Percentiles rank a stretch among this genome's conserved stretches.
Conservation (phyloP, 1,140 invertebrate genomes). For the Ooceraea biroi region DNA sequence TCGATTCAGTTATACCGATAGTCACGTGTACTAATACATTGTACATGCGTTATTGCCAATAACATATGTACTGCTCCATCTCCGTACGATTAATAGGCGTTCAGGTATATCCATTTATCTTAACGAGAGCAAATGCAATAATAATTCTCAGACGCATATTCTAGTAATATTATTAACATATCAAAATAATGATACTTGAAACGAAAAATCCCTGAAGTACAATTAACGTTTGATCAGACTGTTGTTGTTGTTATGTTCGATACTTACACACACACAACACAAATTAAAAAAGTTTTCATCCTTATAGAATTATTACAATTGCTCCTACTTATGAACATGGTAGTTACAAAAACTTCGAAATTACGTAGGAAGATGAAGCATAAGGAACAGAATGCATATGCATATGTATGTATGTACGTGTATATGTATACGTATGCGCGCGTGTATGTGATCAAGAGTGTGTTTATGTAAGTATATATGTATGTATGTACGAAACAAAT, state of each 20-base stretch:
- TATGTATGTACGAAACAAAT: slow-evolving; percentile 73
- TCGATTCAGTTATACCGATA: slow-evolving; percentile 64
- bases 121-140: slow-evolving; percentile 24
- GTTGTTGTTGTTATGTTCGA: slow-evolving; percentile 15
- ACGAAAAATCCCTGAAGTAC: slow-evolving; percentile 45
- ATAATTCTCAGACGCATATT: slow-evolving; percentile 30
- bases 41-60: slow-evolving; percentile 69
- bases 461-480: slow-evolving; percentile 10
- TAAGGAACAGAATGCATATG: slow-evolving; percentile 69
- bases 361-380: slow-evolving; percentile 74
- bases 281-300: slow-evolving; percentile 14
- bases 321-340: slow-evolving; percentile 4
- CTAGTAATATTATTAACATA: slow-evolving; percentile 32
- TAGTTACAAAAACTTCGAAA: slow-evolving; percentile 16
- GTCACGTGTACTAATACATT: slow-evolving; percentile 66
- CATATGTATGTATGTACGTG: slow-evolving; percentile 59
- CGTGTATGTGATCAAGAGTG: slow-evolving; percentile 45
- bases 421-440: slow-evolving; percentile 41
- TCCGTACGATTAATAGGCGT: slow-evolving; percentile 62
- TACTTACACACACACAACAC: slow-evolving; percentile 51
- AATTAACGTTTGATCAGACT: slow-evolving; percentile 8
- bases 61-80: slow-evolving; percentile 72
- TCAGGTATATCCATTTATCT: slow-evolving; percentile 36
- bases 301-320: slow-evolving; percentile 28
- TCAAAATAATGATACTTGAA: slow-evolving; percentile 43